phyloP scores from a whole-genome alignment of 2,113 vertebrate genomes.

The Leuciscus idus region DNA sequence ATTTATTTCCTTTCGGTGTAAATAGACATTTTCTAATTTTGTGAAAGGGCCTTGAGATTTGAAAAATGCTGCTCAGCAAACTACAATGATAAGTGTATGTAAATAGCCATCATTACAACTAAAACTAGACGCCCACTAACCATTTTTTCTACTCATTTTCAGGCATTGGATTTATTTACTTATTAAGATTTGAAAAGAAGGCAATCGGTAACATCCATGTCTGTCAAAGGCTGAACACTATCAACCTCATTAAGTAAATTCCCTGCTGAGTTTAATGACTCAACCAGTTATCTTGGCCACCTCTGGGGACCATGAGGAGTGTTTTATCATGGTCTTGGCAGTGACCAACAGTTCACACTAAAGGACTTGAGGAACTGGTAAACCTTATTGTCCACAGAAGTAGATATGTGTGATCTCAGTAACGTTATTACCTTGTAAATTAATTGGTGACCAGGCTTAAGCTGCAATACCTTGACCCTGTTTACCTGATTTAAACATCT shows the following conservation, averaged over 20 bases:
- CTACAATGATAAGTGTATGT: too few relatives aligned
- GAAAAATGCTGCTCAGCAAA: too few relatives aligned
- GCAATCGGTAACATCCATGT: neutral
- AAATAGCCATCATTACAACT: too few relatives aligned
- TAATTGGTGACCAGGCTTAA: neutral
- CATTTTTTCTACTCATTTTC: too few relatives aligned
- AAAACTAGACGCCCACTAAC: too few relatives aligned
- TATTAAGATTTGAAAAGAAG: neutral
- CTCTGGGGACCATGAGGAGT: too few relatives aligned
- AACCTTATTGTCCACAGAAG: neutral
- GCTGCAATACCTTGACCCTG: neutral
- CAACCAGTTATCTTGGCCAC: neutral
- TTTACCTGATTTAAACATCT: too few relatives aligned
- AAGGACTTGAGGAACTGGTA: neutral
- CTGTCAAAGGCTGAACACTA: neutral
- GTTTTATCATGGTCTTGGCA: neutral
- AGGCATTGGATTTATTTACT: neutral
- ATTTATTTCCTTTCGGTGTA: too few relatives aligned
- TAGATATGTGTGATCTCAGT: neutral
- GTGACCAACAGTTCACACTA: neutral
- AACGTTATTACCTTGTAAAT: neutral
- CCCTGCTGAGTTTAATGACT: neutral
- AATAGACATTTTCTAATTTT: too few relatives aligned
- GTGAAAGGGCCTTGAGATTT: too few relatives aligned
- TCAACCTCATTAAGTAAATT: neutral